A percentile compares a stretch with the other conserved stretches of the same genome.
Evolutionary conservation across 1,140 invertebrate genomes (phyloP).

Genomic region (Eubasilissa regina): DNA sequence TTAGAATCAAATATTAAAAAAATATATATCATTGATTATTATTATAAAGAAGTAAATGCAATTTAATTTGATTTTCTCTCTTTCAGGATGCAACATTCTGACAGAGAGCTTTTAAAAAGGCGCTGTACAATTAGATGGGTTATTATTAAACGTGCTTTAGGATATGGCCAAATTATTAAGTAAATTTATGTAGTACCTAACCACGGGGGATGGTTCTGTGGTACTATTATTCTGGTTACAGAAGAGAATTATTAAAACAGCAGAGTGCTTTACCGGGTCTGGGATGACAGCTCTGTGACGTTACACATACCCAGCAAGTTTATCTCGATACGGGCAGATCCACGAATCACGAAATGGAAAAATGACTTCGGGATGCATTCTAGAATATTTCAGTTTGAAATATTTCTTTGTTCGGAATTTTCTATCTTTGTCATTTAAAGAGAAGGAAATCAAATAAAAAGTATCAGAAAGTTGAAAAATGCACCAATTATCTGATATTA

Average conservation of each 20-base stretch:
- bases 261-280: slow-evolving; percentile 37
- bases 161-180: background rate
- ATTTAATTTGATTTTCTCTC: background rate
- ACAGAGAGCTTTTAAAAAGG: too few relatives aligned
- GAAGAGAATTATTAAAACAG: slow-evolving; percentile 33
- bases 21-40: too few relatives aligned
- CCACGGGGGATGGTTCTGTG: background rate
- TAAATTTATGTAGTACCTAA: background rate
- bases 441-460: too few relatives aligned
- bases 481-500: too few relatives aligned
- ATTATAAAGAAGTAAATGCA: too few relatives aligned
- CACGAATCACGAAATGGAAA: too few relatives aligned
- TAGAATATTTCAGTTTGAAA: too few relatives aligned
- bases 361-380: too few relatives aligned
- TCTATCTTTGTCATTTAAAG: too few relatives aligned
- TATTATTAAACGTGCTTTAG: background rate
- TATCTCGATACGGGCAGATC: background rate
- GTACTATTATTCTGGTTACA: background rate
- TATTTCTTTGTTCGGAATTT: too few relatives aligned
- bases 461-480: too few relatives aligned
- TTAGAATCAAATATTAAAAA: background rate
- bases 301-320: background rate
- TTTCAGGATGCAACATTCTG: background rate
- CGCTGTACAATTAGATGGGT: background rate
- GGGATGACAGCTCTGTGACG: slow-evolving; percentile 2